A percentile compares a stretch with the other conserved stretches of the same genome.
phyloP scores from a whole-genome alignment of 2,888 invertebrate genomes.

The Eudasyphora cyanicolor region DNA sequence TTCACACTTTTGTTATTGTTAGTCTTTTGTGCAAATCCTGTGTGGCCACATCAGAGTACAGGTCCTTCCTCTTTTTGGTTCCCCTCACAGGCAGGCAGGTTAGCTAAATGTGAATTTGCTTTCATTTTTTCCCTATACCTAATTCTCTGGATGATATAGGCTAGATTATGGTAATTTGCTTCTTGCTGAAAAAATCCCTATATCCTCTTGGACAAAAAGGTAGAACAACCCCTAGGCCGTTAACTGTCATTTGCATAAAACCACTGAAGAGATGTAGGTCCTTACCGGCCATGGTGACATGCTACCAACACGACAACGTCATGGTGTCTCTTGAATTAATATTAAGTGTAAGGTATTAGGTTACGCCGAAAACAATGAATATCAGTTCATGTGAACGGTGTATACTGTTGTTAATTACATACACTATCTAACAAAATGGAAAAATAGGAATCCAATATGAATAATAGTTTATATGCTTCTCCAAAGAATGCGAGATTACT shows the following conservation, averaged over 20 bases:
- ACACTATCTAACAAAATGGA: too few species aligned
- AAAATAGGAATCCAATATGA: too few species aligned
- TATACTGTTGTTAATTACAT: too few species aligned
- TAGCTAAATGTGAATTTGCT: background rate
- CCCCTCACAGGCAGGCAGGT: too few species aligned
- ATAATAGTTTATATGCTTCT: too few species aligned
- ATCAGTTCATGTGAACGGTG: too few species aligned
- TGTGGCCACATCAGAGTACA: background rate
- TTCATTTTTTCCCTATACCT: background rate
- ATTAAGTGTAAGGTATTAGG: too few species aligned
- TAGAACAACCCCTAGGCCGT: background rate
- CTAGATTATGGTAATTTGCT: conserved; percentile 10
- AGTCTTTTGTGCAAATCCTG: background rate
- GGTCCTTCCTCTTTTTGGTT: background rate
- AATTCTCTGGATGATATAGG: conserved; percentile 7
- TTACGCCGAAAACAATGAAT: too few species aligned
- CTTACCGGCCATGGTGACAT: background rate
- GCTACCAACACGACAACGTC: background rate
- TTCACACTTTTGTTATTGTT: conserved; percentile 19
- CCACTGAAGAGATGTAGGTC: background rate
- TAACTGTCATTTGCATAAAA: conserved; percentile 10
- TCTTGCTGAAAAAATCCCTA: background rate
- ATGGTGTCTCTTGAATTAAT: too few species aligned
- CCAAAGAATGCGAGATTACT: too few species aligned
- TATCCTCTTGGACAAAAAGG: background rate